Conservation (phyloP, 2,797 vertebrate species). For the Ptychadena robeensis region DNA sequence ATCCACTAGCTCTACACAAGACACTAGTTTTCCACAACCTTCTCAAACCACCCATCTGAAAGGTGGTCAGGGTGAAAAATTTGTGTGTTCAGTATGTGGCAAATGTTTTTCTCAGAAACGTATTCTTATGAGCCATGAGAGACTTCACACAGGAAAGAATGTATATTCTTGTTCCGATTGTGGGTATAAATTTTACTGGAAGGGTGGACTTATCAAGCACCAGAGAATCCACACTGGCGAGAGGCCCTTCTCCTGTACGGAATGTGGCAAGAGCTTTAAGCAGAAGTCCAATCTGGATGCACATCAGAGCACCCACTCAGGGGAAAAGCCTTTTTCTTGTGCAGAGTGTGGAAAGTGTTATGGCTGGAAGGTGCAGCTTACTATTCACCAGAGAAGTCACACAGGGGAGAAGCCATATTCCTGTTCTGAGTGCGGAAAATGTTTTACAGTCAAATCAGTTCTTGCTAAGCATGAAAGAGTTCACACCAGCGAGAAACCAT, state of each 20-base stretch:
- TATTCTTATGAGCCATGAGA: neutral
- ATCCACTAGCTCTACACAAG: neutral
- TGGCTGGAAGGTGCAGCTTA: neutral
- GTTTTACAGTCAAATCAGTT: neutral
- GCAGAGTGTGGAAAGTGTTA: neutral
- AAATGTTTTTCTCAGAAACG: neutral
- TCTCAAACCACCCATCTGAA: neutral
- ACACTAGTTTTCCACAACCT: neutral
- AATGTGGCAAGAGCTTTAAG: neutral
- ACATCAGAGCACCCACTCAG: neutral
- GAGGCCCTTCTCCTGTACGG: neutral
- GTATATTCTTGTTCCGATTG: neutral
- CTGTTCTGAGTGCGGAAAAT: conserved; percentile 13
- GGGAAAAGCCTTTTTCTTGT: neutral
- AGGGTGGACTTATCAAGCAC: neutral
- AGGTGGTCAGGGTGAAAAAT: neutral
- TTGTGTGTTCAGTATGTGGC: neutral
- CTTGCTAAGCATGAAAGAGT: conserved; percentile 4
- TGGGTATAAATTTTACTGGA: neutral
- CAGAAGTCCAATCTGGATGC: neutral
- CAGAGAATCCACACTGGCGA: neutral
- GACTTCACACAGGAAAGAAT: neutral
- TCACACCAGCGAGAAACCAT: conserved; percentile 10
- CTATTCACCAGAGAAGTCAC: neutral
- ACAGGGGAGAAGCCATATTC: conserved; percentile 6